Evolutionary conservation across 2,113 vertebrate genomes (phyloP).

Genomic region (Notarius lentiginosus): DNA sequence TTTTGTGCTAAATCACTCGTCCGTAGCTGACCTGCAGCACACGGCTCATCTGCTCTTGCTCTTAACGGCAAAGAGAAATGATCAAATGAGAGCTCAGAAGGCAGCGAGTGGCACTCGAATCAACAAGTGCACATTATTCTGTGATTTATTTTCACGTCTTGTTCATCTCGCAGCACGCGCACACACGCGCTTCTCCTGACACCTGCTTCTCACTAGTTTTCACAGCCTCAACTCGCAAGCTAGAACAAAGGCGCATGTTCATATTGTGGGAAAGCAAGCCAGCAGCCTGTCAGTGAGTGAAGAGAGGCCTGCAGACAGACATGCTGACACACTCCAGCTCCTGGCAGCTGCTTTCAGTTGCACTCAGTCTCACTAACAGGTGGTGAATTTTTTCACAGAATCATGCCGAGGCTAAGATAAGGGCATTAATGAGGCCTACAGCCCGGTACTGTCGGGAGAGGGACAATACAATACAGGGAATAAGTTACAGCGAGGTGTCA

Average conservation of each 20-base stretch:
- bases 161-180: constrained; percentile 9
- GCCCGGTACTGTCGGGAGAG: not conserved
- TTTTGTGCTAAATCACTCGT: constrained; percentile 13
- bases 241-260: constrained; percentile 50
- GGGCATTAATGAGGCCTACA: constrained; percentile 21
- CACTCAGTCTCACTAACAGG: constrained; percentile 33
- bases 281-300: constrained; percentile 45
- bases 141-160: constrained; percentile 40
- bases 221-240: constrained; percentile 20
- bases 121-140: not conserved
- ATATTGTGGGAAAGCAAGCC: constrained; percentile 28
- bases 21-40: constrained; percentile 31
- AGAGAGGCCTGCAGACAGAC: constrained; percentile 38
- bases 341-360: constrained; percentile 42
- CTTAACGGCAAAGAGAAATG: not conserved
- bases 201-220: constrained; percentile 42
- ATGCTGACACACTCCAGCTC: constrained; percentile 33
- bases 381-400: not conserved
- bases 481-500: constrained; percentile 1
- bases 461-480: constrained; percentile 10
- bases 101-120: not conserved
- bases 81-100: not conserved
- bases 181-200: constrained; percentile 33
- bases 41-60: not conserved
- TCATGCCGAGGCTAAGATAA: constrained; percentile 7